These are phyloP conservation scores for Ceyx melanurus DNA, from an alignment of 2,113 vertebrate species.

Conservation along the genomic window DNA sequence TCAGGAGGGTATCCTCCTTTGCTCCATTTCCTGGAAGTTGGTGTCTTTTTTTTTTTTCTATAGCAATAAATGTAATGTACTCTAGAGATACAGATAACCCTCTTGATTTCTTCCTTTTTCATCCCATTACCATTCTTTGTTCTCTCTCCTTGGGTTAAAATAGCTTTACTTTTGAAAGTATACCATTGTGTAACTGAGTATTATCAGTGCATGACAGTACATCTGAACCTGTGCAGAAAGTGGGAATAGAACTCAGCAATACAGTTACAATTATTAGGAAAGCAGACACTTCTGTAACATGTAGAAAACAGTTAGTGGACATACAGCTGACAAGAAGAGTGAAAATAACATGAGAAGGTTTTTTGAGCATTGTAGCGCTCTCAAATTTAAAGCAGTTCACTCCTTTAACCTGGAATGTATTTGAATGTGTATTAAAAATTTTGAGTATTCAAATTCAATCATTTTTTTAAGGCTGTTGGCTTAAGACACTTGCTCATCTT, in stretches of 20 bases:
- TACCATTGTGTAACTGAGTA: not conserved
- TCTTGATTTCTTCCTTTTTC: not conserved
- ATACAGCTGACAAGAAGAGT: accelerated
- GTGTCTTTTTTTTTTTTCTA: not conserved
- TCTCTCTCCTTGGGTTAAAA: not conserved
- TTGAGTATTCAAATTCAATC: not conserved
- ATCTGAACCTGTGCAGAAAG: not conserved
- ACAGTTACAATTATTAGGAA: not conserved
- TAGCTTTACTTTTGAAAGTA: not conserved
- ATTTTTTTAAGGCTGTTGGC: not conserved
- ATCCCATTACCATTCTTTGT: not conserved
- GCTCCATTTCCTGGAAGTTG: not conserved
- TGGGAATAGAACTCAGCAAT: not conserved
- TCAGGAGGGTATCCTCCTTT: not conserved
- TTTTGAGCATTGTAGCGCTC: not conserved
- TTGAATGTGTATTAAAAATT: not conserved
- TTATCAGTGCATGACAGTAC: accelerated
- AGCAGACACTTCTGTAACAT: not conserved
- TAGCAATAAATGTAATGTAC: not conserved
- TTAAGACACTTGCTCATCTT: not conserved
- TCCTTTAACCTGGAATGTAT: not conserved
- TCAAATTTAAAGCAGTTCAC: not conserved
- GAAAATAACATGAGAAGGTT: not conserved
- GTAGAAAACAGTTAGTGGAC: not conserved
- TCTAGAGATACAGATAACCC: not conserved